Base-by-base conservation (phyloP, 2,113 vertebrate species). In the Elephas maximus region DNA sequence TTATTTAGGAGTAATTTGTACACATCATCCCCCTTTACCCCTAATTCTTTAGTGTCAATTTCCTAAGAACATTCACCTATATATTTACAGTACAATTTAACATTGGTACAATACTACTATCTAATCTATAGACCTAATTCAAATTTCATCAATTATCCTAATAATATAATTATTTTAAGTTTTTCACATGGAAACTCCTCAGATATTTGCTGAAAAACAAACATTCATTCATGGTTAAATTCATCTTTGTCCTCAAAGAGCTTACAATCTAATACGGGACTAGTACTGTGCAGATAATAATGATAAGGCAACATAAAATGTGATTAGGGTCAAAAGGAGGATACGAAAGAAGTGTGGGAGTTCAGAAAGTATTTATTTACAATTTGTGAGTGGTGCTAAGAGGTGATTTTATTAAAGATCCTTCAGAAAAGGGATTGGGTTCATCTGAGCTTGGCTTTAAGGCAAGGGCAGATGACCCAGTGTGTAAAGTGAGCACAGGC, bases 191-290 rank as follows among this genome's bases (percentile, higher is more conserved):
- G 44, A 89, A 44, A 65, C 9, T 67, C 82, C 88, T 91, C 69
- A 60, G 81, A 96, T 6, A 81, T 93, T 93, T 84, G 83, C n/a
- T 80, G 18, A 91, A 77, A 45, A 93, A 53, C 28, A 89, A 63
- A 48, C 18, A 81, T 67, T 81, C 65, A 23, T 96, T 78, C 17
- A 87, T 48, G 12, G 10, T 30, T 53, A 93, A 86, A 44, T 12
- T 3, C 21, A 78, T 33, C 21, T 82, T 51, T 63, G n/a, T n/a
- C 63, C 3, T 91, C 78, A 45, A 44, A 65, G 44, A 77, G 41
- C 48, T 91, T 93, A 77, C 2, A 77, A 12, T 51, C 26, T 53
- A 92, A 93, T 44, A 18, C 9, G 11, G 87, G 57, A 87, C 41
- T 12, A 1, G 18, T 71, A 76, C 26, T 33, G 2, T 15, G 6